Evolutionary conservation across 2,113 vertebrate genomes (phyloP).

Genomic region (Passer domesticus): DNA sequence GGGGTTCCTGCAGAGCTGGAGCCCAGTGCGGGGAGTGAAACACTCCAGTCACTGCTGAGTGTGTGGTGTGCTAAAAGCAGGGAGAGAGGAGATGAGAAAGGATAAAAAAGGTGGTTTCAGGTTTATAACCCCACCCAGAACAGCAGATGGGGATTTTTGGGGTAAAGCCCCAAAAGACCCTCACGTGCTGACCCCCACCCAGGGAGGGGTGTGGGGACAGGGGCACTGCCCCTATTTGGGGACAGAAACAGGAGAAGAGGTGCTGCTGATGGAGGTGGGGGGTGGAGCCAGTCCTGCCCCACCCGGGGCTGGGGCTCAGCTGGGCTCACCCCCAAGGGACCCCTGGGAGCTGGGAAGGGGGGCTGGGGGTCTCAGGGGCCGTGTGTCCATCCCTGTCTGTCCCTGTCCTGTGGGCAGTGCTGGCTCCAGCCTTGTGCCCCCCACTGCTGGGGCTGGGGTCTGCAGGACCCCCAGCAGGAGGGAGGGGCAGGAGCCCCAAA

Average conservation of each 20-base stretch:
- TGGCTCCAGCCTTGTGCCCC: not conserved
- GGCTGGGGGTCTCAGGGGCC: no score
- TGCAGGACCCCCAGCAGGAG: not conserved
- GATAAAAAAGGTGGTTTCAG: not conserved
- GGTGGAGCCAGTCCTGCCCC: not conserved
- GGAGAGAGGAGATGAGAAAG: not conserved
- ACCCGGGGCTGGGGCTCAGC: no score
- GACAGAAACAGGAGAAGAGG: not conserved
- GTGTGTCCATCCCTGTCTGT: not conserved
- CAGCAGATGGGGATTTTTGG: not conserved
- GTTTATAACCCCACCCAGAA: not conserved
- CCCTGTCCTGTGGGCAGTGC: not conserved
- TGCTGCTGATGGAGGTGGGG: not conserved
- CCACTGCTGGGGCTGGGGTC: not conserved
- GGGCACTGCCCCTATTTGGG: fast-evolving
- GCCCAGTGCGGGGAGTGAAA: fast-evolving
- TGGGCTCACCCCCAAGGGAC: not conserved
- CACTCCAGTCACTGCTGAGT: fast-evolving
- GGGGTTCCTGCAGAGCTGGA: not conserved
- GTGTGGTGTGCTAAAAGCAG: fast-evolving
- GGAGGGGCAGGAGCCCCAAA: not conserved
- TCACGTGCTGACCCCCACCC: fast-evolving
- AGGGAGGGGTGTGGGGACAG: no score
- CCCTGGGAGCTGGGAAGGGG: not conserved
- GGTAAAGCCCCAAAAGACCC: not conserved